A percentile compares a stretch with the other conserved stretches of the same genome.
These are phyloP conservation scores for Luidia sarsii DNA, from an alignment of 53 echinoderm and acorn worm species.

Conservation along the genomic window DNA sequence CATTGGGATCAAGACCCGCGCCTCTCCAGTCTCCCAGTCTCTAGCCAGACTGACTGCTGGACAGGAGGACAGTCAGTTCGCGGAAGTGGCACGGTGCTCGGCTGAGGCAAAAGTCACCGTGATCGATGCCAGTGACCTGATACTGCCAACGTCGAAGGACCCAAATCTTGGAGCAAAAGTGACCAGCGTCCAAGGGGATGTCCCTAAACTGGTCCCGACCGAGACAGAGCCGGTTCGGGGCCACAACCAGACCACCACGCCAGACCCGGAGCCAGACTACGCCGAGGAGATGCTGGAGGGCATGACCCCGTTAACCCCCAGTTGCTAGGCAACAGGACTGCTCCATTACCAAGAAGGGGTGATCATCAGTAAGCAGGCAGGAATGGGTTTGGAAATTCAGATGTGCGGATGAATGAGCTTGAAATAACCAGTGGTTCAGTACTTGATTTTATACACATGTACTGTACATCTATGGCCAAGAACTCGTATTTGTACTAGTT, in stretches of 20 bases:
- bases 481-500: too few species aligned
- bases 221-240: background rate
- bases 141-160: background rate
- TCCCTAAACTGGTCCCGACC: too few species aligned
- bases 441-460: too few species aligned
- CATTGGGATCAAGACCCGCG: conserved; percentile 78
- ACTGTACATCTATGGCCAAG: too few species aligned
- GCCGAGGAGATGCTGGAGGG: background rate
- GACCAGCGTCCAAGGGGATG: background rate
- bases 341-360: conserved; percentile 13
- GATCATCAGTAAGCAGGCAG: too few species aligned
- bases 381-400: too few species aligned
- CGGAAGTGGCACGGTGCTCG: background rate
- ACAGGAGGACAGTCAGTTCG: background rate
- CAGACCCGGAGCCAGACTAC: background rate
- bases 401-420: too few species aligned
- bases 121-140: conserved; percentile 34
- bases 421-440: too few species aligned
- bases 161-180: conserved; percentile 2
- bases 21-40: background rate
- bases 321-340: conserved; percentile 11
- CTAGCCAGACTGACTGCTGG: background rate
- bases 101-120: background rate
- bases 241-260: too few species aligned
- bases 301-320: too few species aligned